These are phyloP conservation scores for Megalurothrips usitatus DNA, from an alignment of 2,888 invertebrate species.

Conservation along the genomic window DNA sequence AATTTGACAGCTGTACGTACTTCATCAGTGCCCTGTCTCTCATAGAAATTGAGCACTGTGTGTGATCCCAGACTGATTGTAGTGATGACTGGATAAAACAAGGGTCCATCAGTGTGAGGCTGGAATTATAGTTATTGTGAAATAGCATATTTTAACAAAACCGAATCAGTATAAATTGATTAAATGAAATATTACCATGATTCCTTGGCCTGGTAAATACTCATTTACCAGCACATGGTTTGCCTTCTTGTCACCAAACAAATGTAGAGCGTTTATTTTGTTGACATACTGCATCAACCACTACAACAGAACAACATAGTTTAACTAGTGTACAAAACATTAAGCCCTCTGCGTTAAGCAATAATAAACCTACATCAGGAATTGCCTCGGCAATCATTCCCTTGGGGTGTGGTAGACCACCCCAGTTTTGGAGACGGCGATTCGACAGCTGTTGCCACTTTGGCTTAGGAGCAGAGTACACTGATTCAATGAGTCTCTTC, in stretches of 20 bases:
- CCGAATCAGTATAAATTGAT: not conserved
- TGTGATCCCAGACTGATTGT: conserved; percentile 91
- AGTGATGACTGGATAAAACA: conserved; percentile 88
- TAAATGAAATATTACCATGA: conserved; percentile 62
- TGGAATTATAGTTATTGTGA: conserved; percentile 41
- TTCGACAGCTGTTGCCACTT: conserved; percentile 94
- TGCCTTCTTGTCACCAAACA: conserved; percentile 66
- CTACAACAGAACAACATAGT: conserved; percentile 43
- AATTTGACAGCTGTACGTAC: not conserved
- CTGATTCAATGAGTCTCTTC: conserved; percentile 61
- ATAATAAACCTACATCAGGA: conserved; percentile 52
- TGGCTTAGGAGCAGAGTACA: conserved; percentile 79
- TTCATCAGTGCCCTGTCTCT: conserved; percentile 28
- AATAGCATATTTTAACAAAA: conserved; percentile 11
- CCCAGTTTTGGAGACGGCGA: conserved; percentile 95
- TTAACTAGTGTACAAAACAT: too few relatives aligned
- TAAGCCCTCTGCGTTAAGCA: too few relatives aligned
- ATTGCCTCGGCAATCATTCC: conserved; percentile 90
- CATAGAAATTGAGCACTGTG: conserved; percentile 78
- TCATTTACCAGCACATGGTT: conserved; percentile 96
- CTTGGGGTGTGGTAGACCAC: conserved; percentile 87
- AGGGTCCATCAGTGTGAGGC: conserved; percentile 92
- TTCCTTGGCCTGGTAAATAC: conserved; percentile 88
- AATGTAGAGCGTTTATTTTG: conserved; percentile 60
- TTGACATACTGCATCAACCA: conserved; percentile 74